Base-by-base conservation (phyloP, 2,797 vertebrate genomes). In the Okamejei kenojei region DNA sequence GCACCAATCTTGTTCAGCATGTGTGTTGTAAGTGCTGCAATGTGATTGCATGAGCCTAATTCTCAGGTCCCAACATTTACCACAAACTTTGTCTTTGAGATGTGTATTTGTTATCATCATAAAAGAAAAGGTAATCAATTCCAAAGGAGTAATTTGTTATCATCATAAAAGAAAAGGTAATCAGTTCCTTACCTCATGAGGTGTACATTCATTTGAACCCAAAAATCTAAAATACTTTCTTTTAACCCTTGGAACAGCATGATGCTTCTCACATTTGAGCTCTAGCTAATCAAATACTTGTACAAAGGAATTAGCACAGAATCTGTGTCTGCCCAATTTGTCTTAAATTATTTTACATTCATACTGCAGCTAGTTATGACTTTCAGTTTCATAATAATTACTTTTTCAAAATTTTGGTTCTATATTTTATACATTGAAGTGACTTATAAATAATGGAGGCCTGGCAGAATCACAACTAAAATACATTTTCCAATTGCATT, bases 401-500 rank as follows among this genome's bases (percentile, higher is more conserved):
- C 45, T 38, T 73, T 29, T 91, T 91, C 68, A 73, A 38, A 29
- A 71, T 91, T 45, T 15, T 54, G 73, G 71, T 54, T 76, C 71
- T 54, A 26, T 76, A 74, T 76, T 92, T 9, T 92, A 76, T 35
- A 17, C 73, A 92, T 15, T 54, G 35, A 54, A 76, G 71, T 74
- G 38, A 8, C 63, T 88, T 19, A 35, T 88, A 17, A 88, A 88
- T 88, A 88, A 88, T 88, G 63, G 15, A 58, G 90, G 71, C 38
- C 23, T n/a, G 68, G 38, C 45, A 92, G 7, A 35, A 17, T 76
- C 90, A 54, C 71, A 92, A 92, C 29, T 45, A 73, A 92, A 92
- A 54, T 73, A 91, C 68, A 10, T 74, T 92, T 92, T 92, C 90
- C 90, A 92, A 68, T 92, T 92, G 45, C 45, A 73, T 92, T 92